Evolutionary conservation across 37 sponge, comb jelly and placozoan genomes (phyloP).

Genomic region (Eunapius fragilis): DNA sequence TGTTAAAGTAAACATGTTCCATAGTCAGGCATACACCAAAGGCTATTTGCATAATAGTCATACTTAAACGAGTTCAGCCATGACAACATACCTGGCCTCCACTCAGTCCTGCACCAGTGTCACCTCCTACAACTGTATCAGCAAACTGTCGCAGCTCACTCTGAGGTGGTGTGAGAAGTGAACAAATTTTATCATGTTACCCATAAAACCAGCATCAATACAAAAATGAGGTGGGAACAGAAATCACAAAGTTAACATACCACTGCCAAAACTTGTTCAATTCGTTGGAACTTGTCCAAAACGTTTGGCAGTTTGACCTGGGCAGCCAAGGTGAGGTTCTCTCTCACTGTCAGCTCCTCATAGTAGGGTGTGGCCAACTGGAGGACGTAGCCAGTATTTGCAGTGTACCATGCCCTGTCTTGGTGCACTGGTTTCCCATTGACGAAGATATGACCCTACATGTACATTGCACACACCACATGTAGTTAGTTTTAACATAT

Average conservation of each 20-base stretch:
- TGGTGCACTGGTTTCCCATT: slow-evolving; percentile 55
- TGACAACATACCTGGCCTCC: slow-evolving; percentile 83
- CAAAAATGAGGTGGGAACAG: too few species aligned
- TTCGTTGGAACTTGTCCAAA: slow-evolving; percentile 32
- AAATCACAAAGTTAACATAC: slow-evolving; percentile 4
- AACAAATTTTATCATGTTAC: too few species aligned
- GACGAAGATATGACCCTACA: slow-evolving; percentile 45
- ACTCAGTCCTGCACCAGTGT: slow-evolving; percentile 82
- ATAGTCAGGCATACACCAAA: too few species aligned
- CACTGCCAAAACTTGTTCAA: slow-evolving; percentile 61
- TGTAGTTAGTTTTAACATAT: too few species aligned
- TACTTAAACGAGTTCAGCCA: too few species aligned
- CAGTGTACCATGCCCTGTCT: slow-evolving; percentile 48
- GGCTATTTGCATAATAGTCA: too few species aligned
- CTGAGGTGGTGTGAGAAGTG: slow-evolving; percentile 18
- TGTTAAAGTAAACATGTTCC: too few species aligned
- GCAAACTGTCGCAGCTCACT: slow-evolving; percentile 73
- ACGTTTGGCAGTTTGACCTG: slow-evolving; percentile 45
- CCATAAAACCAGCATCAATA: too few species aligned
- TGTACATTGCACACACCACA: too few species aligned
- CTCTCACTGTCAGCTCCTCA: slow-evolving; percentile 72
- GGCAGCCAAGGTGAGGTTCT: slow-evolving; percentile 72
- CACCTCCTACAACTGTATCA: slow-evolving; percentile 81
- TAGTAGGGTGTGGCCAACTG: slow-evolving; percentile 73
- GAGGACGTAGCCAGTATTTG: slow-evolving; percentile 71